Base-by-base conservation (phyloP, 2,888 invertebrate genomes). In the Diarsia dahlii region DNA sequence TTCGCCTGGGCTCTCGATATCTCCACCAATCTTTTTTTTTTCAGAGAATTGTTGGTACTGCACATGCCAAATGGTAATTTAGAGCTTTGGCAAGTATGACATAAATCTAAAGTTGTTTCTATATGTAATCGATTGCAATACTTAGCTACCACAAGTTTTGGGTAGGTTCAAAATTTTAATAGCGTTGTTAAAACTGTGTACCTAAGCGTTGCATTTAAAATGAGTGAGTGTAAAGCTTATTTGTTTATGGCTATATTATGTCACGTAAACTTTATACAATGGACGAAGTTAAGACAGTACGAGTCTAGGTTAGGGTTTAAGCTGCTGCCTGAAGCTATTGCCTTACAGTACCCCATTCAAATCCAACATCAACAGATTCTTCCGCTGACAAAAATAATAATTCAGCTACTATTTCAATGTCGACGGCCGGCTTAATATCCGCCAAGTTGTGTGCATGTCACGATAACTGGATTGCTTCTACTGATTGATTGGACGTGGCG, bases 401-500 rank as follows among this genome's bases (percentile, higher is more conserved):
- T 76, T 48, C 39, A 20, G 34, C 28, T 2, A 64, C 23, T 54
- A 66, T 63, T 75, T 56, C 64, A 56, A 67, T 64, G 80, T 58
- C 58, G 64, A 48, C 48, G 46, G 65, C n/a, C 52, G 23, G 52
- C 56, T 60, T 83, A 83, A 69, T 84, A 71, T 81, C 67, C 72
- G 63, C 18, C 15, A 39, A 68, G 70, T 68, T 77, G 67, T 76
- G 76, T 85, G 82, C 75, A 62, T 82, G 81, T 89, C 46, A 71
- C 65, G 62, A 82, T 84, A 84, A 88, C 86, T 85, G 88, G 88
- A 90, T 91, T 84, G 84, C 77, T 85, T 81, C 78, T 71, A 62
- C 80, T 90, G 91, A 92, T 91, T 92, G 89, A 92, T 92, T 87
- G 87, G 67, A 73, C 75, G 81, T 75, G 79, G 78, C 39, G 34